Evolutionary conservation across 2,797 vertebrate species (phyloP).

Genomic region (Manis pentadactyla): DNA sequence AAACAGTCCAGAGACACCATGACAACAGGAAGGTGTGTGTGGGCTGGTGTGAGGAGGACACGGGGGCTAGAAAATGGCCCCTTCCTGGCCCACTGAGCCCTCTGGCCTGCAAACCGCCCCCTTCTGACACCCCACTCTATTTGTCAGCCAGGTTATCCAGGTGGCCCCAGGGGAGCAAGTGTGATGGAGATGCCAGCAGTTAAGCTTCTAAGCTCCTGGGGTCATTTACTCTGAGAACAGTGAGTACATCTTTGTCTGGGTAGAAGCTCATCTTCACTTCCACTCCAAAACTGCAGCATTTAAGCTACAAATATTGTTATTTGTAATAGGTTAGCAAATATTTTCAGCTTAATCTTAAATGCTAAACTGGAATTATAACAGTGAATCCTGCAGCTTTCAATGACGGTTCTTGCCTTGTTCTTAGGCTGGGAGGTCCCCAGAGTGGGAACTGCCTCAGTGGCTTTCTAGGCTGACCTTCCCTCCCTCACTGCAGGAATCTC

Average conservation of each 20-base stretch:
- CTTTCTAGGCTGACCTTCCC: background rate
- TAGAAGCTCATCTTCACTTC: background rate
- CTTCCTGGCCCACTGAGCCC: too few relatives aligned
- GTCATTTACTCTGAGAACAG: background rate
- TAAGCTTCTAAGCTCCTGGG: background rate
- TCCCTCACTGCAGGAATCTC: rapidly evolving
- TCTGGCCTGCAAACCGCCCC: background rate
- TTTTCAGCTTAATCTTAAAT: conserved; percentile 46
- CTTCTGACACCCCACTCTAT: background rate
- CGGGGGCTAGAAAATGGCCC: background rate
- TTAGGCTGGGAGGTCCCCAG: background rate
- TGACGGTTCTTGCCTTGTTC: background rate
- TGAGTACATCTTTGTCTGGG: background rate
- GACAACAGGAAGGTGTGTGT: background rate
- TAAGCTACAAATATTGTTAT: conserved; percentile 54
- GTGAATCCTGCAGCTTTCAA: background rate
- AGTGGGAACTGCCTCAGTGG: background rate
- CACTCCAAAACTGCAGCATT: background rate
- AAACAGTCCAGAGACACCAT: too few relatives aligned
- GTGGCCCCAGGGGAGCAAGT: background rate
- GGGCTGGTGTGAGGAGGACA: background rate
- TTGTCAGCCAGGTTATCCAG: background rate
- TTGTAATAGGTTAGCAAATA: conserved; percentile 50
- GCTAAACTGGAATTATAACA: background rate
- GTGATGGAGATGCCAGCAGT: background rate